Evolutionary conservation across 2,888 invertebrate genomes (phyloP).

Genomic region (Sthenelais limicola): DNA sequence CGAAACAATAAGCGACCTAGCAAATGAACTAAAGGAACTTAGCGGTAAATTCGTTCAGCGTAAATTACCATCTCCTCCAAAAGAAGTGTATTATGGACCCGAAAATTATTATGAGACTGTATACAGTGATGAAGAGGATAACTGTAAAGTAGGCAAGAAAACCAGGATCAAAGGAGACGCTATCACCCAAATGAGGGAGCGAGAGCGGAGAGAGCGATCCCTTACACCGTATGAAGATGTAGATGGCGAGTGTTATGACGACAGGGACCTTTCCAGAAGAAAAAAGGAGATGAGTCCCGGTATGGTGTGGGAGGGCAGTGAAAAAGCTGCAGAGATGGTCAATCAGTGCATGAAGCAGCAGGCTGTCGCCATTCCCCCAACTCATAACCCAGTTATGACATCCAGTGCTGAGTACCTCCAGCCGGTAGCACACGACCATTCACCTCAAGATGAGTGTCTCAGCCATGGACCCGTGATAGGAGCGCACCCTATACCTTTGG

Average conservation of each 20-base stretch:
- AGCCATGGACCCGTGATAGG: not conserved
- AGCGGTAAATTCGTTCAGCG: slow-evolving; percentile 28
- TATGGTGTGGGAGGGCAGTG: not conserved
- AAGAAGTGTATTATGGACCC: not conserved
- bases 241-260: slow-evolving; percentile 14
- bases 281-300: not conserved
- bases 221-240: slow-evolving; percentile 31
- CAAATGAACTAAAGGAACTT: slow-evolving; percentile 1
- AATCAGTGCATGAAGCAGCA: not conserved
- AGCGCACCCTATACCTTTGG: not conserved
- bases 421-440: slow-evolving; percentile 29
- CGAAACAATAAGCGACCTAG: slow-evolving; percentile 1
- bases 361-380: not conserved
- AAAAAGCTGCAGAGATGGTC: not conserved
- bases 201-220: slow-evolving; percentile 12
- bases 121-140: slow-evolving; percentile 13
- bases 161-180: not conserved
- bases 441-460: slow-evolving; percentile 20
- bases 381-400: slow-evolving; percentile 20
- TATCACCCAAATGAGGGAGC: not conserved
- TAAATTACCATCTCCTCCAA: slow-evolving; percentile 19
- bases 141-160: not conserved
- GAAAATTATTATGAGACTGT: slow-evolving; percentile 26
- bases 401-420: slow-evolving; percentile 34
- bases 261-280: slow-evolving; percentile 2